Conservation (phyloP, 2,888 invertebrate species). For the Caenorhabditis virilis region DNA sequence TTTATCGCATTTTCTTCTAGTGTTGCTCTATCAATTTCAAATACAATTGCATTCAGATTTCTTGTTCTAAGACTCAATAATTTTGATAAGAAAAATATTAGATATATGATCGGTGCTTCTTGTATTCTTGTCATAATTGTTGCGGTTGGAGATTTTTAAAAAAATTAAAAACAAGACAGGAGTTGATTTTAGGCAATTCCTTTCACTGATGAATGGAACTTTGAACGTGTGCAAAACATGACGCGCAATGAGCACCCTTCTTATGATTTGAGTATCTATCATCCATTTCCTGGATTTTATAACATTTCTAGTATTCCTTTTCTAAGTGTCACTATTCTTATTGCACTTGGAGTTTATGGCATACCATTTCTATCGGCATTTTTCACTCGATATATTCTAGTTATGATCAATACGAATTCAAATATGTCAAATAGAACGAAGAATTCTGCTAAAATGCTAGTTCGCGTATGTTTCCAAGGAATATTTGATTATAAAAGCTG, state of each 20-base stretch:
- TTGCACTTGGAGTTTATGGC: constrained; percentile 30
- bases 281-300: constrained; percentile 23
- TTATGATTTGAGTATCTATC: constrained; percentile 25
- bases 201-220: constrained; percentile 32
- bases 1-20: constrained; percentile 15
- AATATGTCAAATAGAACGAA: constrained; percentile 35
- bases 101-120: constrained; percentile 12
- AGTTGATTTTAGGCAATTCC: constrained; percentile 19
- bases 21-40: constrained; percentile 27
- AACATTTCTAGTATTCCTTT: constrained; percentile 21
- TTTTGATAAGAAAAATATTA: no score
- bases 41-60: constrained; percentile 26
- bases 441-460: constrained; percentile 19
- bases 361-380: constrained; percentile 12
- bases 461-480: constrained; percentile 28
- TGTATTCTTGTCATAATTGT: constrained; percentile 17
- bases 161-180: neutral
- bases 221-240: constrained; percentile 11
- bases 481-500: no score
- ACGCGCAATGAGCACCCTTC: constrained; percentile 26
- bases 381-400: constrained; percentile 6
- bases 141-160: neutral
- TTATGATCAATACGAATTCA: constrained; percentile 13
- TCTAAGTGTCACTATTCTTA: constrained; percentile 15
- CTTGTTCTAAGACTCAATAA: constrained; percentile 13